phyloP scores from a whole-genome alignment of 2,113 vertebrate genomes.

The Eulacestoma nigropectus region DNA sequence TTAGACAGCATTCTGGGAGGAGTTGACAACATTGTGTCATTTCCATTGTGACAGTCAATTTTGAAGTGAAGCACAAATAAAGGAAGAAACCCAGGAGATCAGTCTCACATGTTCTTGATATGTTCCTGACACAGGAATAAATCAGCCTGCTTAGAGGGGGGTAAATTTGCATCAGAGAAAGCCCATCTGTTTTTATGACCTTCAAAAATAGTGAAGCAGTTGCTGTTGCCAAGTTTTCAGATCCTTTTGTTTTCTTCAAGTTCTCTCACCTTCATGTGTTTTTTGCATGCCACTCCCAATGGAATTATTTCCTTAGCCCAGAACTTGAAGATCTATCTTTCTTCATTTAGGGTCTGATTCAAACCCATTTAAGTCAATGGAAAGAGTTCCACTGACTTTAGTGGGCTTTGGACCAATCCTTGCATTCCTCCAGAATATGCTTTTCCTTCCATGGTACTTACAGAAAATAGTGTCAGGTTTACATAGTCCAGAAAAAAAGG shows the following conservation, averaged over 20 bases:
- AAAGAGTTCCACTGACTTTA: conserved; percentile 26
- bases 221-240: not conserved
- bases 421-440: not conserved
- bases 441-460: not conserved
- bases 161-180: not conserved
- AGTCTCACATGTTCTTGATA: not conserved
- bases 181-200: not conserved
- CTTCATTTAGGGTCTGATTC: conserved; percentile 1
- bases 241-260: conserved; percentile 10
- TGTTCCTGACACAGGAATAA: not conserved
- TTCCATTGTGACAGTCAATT: conserved; percentile 48
- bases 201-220: not conserved
- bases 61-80: not conserved
- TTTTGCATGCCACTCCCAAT: conserved; percentile 24
- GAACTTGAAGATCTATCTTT: not conserved
- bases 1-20: conserved; percentile 33
- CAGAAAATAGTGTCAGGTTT: not conserved
- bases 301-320: not conserved
- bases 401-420: not conserved
- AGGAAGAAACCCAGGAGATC: not conserved
- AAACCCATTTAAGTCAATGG: conserved; percentile 5
- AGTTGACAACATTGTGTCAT: conserved; percentile 8
- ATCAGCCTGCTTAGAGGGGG: not conserved
- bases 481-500: not conserved
- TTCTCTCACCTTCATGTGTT: conserved; percentile 2